Evolutionary conservation across 2,888 invertebrate species (phyloP), one percentile per base, ranked within the genome.

Genomic region (Athalia rosae): DNA sequence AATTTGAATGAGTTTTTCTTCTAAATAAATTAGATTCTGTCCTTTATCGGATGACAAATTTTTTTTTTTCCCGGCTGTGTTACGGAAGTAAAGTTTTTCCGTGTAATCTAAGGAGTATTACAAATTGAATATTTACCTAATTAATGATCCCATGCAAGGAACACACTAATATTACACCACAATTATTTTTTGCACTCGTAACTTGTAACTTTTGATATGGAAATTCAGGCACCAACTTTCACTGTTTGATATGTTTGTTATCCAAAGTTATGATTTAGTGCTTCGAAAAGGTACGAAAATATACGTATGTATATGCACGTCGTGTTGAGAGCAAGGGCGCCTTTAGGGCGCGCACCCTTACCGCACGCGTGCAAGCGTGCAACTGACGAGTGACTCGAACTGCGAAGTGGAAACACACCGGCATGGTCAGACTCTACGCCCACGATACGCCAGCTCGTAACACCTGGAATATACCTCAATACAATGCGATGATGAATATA

Each of bases 311-410:
- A 28, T 28, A 28, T 71, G 13, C 13, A 8, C n/a, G 11, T 53
- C 28, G 53, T 8, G 45, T n/a, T 15, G 11, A 61, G 15, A 41
- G 48, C 28, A 74, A 61, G 74, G 74, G 74, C 62, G 74, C 74
- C 74, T 74, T 59, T 50, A 48, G 74, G 74, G 77, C 77, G 73
- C 69, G 79, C 85, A 85, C 85, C 85, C 86, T 84, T 81, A 82
- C 82, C 81, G 82, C 79, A 81, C 83, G 85, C 85, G 83, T 85
- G 83, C 85, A 83, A 82, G 83, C 79, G 82, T 81, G 81, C 79
- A 81, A 86, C 85, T 86, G 85, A 82, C 64, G 66, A 64, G 50
- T 47, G 58, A 61, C 62, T 50, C 74, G 53, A 1, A 28, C 28
- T 28, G 28, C 28, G 28, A 15, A 61, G 74, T 74, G 58, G 62